A percentile compares a stretch with the other conserved stretches of the same genome.
phyloP scores from a whole-genome alignment of 2,888 invertebrate genomes.

The Eupithecia abbreviata region DNA sequence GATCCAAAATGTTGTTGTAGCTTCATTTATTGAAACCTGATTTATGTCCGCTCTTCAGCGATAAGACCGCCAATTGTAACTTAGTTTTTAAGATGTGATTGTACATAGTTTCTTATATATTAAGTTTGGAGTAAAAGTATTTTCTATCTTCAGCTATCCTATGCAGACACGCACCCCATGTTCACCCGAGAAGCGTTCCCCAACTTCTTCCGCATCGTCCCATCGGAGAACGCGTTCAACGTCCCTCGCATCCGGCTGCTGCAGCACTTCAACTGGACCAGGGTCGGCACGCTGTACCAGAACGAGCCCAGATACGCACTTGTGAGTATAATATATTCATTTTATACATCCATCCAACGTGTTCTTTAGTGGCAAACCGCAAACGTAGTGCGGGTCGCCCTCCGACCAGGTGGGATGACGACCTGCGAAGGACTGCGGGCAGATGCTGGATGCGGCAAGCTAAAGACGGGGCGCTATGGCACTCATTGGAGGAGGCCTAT shows the following conservation, averaged over 20 bases:
- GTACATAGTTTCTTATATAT: too few species aligned
- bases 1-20: background rate
- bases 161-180: conserved; percentile 99
- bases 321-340: conserved; percentile 76
- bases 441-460: too few species aligned
- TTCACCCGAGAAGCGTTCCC: conserved; percentile 96
- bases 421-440: too few species aligned
- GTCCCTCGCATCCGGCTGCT: conserved; percentile 94
- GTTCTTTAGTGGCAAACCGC: too few species aligned
- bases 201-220: conserved; percentile 98
- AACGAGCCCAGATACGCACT: conserved; percentile 97
- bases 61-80: too few species aligned
- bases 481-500: too few species aligned
- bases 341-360: background rate
- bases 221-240: conserved; percentile 98
- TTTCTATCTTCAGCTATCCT: conserved; percentile 88
- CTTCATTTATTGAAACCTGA: background rate
- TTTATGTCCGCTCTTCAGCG: too few species aligned
- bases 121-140: too few species aligned
- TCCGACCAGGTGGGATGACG: too few species aligned
- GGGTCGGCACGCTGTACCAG: conserved; percentile 98
- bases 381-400: too few species aligned
- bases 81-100: too few species aligned
- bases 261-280: conserved; percentile 97
- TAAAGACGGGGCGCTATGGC: too few species aligned